These are phyloP conservation scores for Sarcophaga peregrina DNA, from an alignment of 1,140 invertebrate species.

Conservation along the genomic window DNA sequence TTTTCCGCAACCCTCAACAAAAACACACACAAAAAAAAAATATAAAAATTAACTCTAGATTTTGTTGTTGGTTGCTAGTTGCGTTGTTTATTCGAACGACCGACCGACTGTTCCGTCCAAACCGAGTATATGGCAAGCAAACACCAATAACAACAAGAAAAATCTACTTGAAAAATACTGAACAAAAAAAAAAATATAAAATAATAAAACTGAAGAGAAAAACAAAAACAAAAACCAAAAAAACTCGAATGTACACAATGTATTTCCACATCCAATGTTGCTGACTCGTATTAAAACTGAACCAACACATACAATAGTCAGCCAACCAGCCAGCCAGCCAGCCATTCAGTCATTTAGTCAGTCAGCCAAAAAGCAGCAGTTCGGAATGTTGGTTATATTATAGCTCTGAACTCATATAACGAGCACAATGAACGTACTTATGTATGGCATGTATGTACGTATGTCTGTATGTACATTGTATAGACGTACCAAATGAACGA, in stretches of 20 bases:
- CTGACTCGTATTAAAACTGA: conserved; percentile 50
- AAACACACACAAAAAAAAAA: conserved; percentile 4
- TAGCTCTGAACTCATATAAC: conserved; percentile 41
- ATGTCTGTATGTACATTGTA: too few species aligned
- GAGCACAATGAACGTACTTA: conserved; percentile 42
- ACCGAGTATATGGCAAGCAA: conserved; percentile 24
- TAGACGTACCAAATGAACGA: too few species aligned
- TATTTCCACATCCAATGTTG: conserved; percentile 56
- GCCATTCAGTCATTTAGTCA: not conserved
- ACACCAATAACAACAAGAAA: conserved; percentile 30
- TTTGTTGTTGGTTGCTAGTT: conserved; percentile 39
- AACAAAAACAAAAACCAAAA: too few species aligned
- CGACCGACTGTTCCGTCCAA: conserved; percentile 25
- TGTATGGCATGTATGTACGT: conserved; percentile 40
- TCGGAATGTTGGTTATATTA: conserved; percentile 41
- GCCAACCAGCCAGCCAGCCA: conserved; percentile 3
- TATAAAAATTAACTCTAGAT: not conserved
- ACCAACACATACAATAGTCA: conserved; percentile 32
- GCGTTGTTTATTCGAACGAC: conserved; percentile 34
- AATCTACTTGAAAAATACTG: conserved; percentile 45
- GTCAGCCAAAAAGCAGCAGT: conserved; percentile 23
- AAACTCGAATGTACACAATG: conserved; percentile 48
- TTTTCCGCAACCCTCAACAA: not conserved
- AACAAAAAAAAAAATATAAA: conserved; percentile 44
- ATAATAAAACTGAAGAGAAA: conserved; percentile 45